Base-by-base conservation (phyloP, 2,113 vertebrate species). In the Onychostruthus taczanowskii region DNA sequence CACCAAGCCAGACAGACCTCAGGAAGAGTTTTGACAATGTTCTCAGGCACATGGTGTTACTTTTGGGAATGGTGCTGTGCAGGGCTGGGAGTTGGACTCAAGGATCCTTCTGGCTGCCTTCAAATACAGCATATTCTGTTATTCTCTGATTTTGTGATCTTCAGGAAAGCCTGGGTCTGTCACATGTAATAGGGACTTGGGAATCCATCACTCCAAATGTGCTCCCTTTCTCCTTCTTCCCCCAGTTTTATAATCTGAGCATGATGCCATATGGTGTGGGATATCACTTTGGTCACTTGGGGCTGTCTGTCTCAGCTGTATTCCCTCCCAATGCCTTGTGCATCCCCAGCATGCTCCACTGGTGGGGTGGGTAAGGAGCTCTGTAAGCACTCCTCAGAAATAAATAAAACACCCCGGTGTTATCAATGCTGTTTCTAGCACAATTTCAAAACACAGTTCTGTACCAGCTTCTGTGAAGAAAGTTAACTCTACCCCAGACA, bases 31-130 rank as follows among this genome's bases (percentile, higher is more conserved):
- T 44, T 27, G 7, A 28, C 16, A 33, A 23, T 37, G 9, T 6
- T 52, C 27, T 69, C 3, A 0, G 6, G 37, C 3, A 46, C 9
- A 7, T 6, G 27, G 6, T 18, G 18, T 59, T 13, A 39, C 46
- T 28, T 7, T 13, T 28, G 46, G 18, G 18, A 18, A 27, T 61
- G 16, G 5, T 26, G 4, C 26, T 44, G 9, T 61, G 22, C 9
- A 69, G 18, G 13, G 16, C 43, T 1, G 0, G 20, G 18, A 35
- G 14, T 0, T 22, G 22, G 5, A 61, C 46, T 33, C 0, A 0
- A 61, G 27, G 18, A 39, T 61, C 12, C 33, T 69, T 53, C 27
- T 77, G 33, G 9, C 3, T 33, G 12, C 18, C 27, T 69, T 69
- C 0, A 0, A 59, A 52, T 17, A 37, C 26, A 76, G 8, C 12